Base-by-base conservation (phyloP, 2,113 vertebrate species). In the Phocoena phocoena region DNA sequence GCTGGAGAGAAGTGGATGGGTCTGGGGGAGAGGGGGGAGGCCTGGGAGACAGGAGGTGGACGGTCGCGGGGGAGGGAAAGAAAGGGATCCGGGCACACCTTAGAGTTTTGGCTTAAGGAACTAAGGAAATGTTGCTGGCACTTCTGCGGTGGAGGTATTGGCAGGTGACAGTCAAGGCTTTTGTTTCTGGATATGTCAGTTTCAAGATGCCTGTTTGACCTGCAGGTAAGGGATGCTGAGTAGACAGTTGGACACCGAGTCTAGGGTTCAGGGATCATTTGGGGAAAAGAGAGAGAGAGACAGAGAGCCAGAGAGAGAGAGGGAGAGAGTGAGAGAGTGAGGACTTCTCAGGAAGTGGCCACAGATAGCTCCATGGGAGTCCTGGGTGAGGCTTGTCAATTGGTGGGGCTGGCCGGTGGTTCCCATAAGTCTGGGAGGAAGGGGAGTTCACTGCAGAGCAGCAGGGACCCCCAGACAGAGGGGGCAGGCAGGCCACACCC, bases 271-370 rank as follows among this genome's bases (percentile, higher is more conserved):
- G 50, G 68, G 84, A 33, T 23, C 55, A 3, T 20, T 3, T 6
- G 38, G 44, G 63, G 8, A 15, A 4, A 18, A 50, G 53, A 74
- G 15, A 63, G 55, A 17, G n/a, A 53, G 33, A 63, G 55, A 17
- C 26, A 53, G 33, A 0, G 33, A 0, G 17, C 18, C 1, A 21
- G 25, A 17, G n/a, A 11, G 7, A 17, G 0, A 50, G 10, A 63
- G 55, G 11, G 44, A 53, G 17, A 38, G 33, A 0, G 28, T 1
- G 41, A 17, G 31, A 11, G 7, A 17, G 80, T 1, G 26, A 6
- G 62, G n/a, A 15, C 65, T 36, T 74, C 44, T 65, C 2, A 6
- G 88, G 88, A 60, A 55, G 18, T 20, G 9, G 9, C 68, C 55
- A 4, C 17, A 9, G 62, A 8, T 6, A 1, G 25, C 21, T 23